Evolutionary conservation across 2,113 vertebrate species (phyloP).

Genomic region (Dicaeum eximium): DNA sequence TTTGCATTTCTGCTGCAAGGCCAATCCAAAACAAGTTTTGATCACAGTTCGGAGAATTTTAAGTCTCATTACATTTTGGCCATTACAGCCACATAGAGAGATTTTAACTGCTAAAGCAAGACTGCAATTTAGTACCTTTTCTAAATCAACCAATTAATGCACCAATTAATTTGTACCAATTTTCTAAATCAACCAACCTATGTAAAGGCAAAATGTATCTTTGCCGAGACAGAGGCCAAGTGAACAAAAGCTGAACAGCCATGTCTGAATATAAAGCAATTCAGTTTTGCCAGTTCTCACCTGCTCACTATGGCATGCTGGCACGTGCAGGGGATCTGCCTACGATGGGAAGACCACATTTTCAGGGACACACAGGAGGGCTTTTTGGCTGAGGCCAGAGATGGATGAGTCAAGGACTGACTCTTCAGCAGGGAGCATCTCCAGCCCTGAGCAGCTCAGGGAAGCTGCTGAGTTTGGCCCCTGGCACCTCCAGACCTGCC

Average conservation of each 20-base stretch:
- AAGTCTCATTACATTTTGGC: not conserved
- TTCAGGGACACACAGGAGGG: not conserved
- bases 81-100: not conserved
- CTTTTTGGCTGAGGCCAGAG: not conserved
- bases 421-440: not conserved
- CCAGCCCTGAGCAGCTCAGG: rapidly evolving
- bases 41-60: not conserved
- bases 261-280: not conserved
- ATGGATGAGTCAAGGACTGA: not conserved
- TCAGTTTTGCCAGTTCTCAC: not conserved
- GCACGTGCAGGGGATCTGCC: not conserved
- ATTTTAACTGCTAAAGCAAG: not conserved
- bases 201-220: not conserved
- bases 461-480: not conserved
- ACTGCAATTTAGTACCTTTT: not conserved
- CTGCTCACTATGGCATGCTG: rapidly evolving
- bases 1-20: not conserved
- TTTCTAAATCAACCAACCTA: not conserved
- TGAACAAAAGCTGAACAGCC: not conserved
- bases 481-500: not conserved
- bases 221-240: not conserved
- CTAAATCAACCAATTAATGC: not conserved
- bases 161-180: too few species aligned
- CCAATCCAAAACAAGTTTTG: not conserved
- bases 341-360: not conserved